Percentiles rank a stretch among this genome's conserved stretches.
These are phyloP conservation scores for Myotis findleyi DNA, from an alignment of 2,797 vertebrate genomes.

Conservation along the genomic window DNA sequence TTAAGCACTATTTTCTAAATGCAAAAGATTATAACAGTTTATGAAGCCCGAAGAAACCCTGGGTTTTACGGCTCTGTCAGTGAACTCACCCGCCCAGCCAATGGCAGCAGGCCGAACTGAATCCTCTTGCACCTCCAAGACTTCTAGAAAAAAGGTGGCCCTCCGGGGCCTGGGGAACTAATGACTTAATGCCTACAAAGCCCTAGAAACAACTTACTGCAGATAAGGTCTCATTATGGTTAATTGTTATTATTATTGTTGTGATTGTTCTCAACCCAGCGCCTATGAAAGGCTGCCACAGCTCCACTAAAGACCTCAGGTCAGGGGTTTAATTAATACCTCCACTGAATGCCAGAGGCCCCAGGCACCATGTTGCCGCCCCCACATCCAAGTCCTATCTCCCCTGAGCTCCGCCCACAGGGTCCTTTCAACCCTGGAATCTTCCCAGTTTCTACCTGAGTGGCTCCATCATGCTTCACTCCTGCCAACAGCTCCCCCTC, in stretches of 20 bases:
- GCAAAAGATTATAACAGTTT: background rate
- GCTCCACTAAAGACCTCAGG: constrained; percentile 62
- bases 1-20: background rate
- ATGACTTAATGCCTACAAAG: constrained; percentile 73
- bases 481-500: background rate
- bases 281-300: constrained; percentile 70
- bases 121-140: background rate
- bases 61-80: background rate
- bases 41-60: background rate
- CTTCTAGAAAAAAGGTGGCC: constrained; percentile 69
- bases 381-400: constrained; percentile 16
- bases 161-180: constrained; percentile 60
- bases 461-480: background rate
- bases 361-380: constrained; percentile 37
- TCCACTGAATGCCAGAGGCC: constrained; percentile 57
- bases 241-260: constrained; percentile 80
- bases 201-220: constrained; percentile 70
- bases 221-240: constrained; percentile 78
- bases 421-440: background rate
- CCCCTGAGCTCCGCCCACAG: background rate
- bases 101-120: background rate
- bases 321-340: constrained; percentile 76
- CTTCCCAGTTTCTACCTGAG: background rate
- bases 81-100: background rate
- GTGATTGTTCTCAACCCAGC: constrained; percentile 76